Conservation (phyloP, 2,888 invertebrate genomes). For the Amaurobius ferox region DNA sequence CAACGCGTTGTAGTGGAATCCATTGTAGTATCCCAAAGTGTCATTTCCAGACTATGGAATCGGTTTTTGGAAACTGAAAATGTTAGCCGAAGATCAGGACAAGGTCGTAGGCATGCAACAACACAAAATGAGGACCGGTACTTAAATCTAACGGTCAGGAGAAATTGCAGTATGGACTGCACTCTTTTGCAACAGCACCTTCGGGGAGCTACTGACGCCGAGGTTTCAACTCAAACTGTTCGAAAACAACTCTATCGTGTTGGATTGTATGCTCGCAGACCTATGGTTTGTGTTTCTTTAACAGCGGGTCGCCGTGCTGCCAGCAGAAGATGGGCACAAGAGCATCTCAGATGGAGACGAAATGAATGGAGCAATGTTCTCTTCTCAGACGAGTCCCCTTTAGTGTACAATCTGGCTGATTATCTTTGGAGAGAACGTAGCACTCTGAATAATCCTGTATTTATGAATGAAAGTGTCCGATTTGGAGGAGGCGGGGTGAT, state of each 20-base stretch:
- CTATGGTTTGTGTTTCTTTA: slow-evolving; percentile 1
- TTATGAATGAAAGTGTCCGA: not conserved
- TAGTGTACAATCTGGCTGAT: not conserved
- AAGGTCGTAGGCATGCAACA: not conserved
- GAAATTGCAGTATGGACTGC: not conserved
- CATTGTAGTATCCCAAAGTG: not conserved
- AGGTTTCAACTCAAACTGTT: slow-evolving; percentile 9
- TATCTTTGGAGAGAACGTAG: not conserved
- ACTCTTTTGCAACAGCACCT: not conserved
- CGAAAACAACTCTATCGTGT: slow-evolving; percentile 6
- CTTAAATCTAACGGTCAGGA: not conserved
- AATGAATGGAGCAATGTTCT: slow-evolving; percentile 2
- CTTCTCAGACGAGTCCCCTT: not conserved
- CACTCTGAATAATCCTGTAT: not conserved
- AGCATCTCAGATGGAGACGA: not conserved
- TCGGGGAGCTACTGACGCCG: not conserved
- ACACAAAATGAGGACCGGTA: not conserved
- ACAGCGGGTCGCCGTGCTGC: not conserved
- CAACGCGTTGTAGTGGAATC: not conserved
- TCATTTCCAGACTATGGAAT: not conserved
- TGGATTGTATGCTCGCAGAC: slow-evolving; percentile 14
- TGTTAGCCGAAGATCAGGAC: not conserved
- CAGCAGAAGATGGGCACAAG: not conserved
- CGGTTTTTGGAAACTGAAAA: not conserved
- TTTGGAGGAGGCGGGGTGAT: not conserved